Evolutionary conservation across 2,797 vertebrate genomes (phyloP).

Genomic region (Coregonus suidteri): DNA sequence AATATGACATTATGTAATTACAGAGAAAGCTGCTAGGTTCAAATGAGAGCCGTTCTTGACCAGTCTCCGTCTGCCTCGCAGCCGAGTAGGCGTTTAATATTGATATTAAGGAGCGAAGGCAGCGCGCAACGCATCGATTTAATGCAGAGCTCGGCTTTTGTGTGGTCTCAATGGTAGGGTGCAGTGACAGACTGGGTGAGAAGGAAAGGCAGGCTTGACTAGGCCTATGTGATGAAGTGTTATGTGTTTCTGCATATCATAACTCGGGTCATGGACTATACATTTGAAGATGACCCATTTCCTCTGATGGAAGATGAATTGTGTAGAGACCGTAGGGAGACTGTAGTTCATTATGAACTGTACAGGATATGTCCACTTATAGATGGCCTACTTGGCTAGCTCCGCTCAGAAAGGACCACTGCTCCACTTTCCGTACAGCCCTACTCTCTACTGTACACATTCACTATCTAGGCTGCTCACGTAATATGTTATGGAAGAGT

Average conservation of each 20-base stretch:
- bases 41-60: conserved; percentile 18
- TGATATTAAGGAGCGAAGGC: neutral
- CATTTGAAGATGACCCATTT: neutral
- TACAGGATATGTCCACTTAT: no score
- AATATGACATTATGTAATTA: conserved; percentile 52
- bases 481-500: no score
- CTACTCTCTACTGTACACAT: neutral
- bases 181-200: neutral
- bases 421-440: neutral
- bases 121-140: conserved; percentile 4
- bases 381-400: no score
- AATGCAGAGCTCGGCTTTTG: neutral
- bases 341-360: no score
- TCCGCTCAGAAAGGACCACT: no score
- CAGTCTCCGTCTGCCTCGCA: neutral
- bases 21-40: conserved; percentile 26
- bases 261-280: neutral
- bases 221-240: neutral
- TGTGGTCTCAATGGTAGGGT: neutral
- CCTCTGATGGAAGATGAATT: neutral
- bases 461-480: no score
- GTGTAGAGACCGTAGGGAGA: neutral
- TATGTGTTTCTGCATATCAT: neutral
- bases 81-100: conserved; percentile 4
- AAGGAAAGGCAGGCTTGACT: neutral